Evolutionary conservation across 2,113 vertebrate genomes (phyloP), one percentile per base, ranked within the genome.

Genomic region (Gavia stellata): DNA sequence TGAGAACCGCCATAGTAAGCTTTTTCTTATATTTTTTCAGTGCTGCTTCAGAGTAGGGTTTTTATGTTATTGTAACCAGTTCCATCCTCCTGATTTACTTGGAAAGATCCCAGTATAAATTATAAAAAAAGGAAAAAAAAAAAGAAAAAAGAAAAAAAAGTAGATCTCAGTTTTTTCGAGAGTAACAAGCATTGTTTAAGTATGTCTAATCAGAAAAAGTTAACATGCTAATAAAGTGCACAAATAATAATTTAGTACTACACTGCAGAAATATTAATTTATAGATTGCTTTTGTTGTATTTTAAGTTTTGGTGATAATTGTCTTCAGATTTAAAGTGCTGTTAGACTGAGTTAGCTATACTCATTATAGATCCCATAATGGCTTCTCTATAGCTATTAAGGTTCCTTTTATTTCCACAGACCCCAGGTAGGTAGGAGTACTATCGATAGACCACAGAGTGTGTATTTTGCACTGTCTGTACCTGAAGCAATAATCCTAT

Each of bases 401-500:
- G 97, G 97, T 98, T 97, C 97, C 97, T 98, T 98, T 97, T 34
- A 10, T 91, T 78, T 91, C 97, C 93, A 45, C 95, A 29, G 92
- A 97, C 71, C 93, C 96, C 96, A 79, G 96, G 96, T 96, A 90
- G 96, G 96, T 97, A 92, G 89, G 94, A 97, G 92, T 90, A 59
- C 94, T 95, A 14, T 81, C 44, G 63, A 19, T 75, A 97, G 96
- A 96, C 74, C 96, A 94, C 97, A 89, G 97, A 88, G 97, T 66
- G 97, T 96, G 93, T 94, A 6, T 86, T 94, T 96, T 97, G 97
- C 98, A 97, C 97, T 86, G 97, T 94, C 97, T 91, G 96, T 86
- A 98, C 97, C 97, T 94, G 96, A 98, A 98, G 98, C 98, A 98
- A 98, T 98, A 98, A 98, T 93, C 97, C 98, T 96, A 25, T 95